A percentile compares a stretch with the other conserved stretches of the same genome.
These are phyloP conservation scores for Dryomyza anilis DNA, from an alignment of 2,888 invertebrate genomes.

Conservation along the genomic window DNA sequence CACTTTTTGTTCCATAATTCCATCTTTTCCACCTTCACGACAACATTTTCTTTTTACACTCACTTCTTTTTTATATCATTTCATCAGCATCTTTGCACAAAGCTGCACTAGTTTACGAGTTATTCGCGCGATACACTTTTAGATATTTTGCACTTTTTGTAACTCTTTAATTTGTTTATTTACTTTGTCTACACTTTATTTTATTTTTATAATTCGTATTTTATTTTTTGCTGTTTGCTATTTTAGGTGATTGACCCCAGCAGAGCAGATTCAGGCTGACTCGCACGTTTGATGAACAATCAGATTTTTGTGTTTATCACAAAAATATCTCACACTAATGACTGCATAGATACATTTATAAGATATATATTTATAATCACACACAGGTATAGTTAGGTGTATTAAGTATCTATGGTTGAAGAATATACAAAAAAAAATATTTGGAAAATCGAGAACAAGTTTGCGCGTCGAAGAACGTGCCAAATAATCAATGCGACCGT, in stretches of 20 bases:
- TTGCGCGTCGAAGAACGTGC: slow-evolving; percentile 4
- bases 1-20: no score
- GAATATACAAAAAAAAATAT: not conserved
- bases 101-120: slow-evolving; percentile 6
- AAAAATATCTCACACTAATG: not conserved
- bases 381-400: not conserved
- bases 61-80: no score
- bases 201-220: not conserved
- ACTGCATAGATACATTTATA: slow-evolving; percentile 1
- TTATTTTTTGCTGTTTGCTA: not conserved
- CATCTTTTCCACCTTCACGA: not conserved
- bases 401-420: not conserved
- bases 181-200: not conserved
- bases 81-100: not conserved
- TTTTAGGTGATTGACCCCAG: slow-evolving; percentile 19
- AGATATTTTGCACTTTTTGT: not conserved
- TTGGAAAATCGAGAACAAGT: slow-evolving; percentile 1
- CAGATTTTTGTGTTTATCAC: slow-evolving; percentile 2
- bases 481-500: slow-evolving; percentile 2
- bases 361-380: slow-evolving; percentile 1
- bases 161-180: not conserved
- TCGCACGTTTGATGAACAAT: not conserved
- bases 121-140: slow-evolving; percentile 7
- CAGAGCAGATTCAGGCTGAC: no score
- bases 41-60: no score